Percentiles rank a stretch among this genome's conserved stretches.
These are phyloP conservation scores for Camponotus pennsylvanicus DNA, from an alignment of 1,140 invertebrate species.

Conservation along the genomic window DNA sequence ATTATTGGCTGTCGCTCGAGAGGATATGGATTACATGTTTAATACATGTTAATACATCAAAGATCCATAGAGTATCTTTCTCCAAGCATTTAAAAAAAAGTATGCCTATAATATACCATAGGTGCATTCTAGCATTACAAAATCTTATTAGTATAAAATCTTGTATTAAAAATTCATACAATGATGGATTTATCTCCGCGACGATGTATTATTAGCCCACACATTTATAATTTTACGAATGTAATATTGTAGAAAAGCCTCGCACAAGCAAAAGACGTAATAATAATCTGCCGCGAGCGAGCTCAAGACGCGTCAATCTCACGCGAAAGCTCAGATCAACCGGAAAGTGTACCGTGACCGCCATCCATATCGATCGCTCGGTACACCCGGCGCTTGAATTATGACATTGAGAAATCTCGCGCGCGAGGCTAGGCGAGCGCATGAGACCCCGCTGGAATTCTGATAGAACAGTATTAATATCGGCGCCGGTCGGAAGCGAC, in stretches of 20 bases:
- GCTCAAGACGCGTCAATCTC: background rate
- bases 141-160: background rate
- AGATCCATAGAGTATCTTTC: background rate
- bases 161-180: background rate
- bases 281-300: background rate
- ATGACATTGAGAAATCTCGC: slow-evolving; percentile 57
- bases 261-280: background rate
- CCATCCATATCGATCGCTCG: background rate
- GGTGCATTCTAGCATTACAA: too few species aligned
- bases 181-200: background rate
- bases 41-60: too few species aligned
- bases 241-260: background rate
- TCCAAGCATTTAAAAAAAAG: background rate
- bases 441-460: slow-evolving; percentile 64
- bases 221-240: background rate
- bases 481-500: slow-evolving; percentile 33
- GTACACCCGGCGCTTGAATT: slow-evolving; percentile 53
- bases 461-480: slow-evolving; percentile 74
- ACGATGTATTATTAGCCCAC: background rate
- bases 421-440: background rate
- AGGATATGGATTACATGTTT: too few species aligned
- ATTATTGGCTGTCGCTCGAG: too few species aligned
- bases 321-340: background rate
- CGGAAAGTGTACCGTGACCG: slow-evolving; percentile 33
- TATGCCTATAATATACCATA: background rate